Base-by-base conservation (phyloP, 2,888 invertebrate species). In the Lepidochrysops patricia region DNA sequence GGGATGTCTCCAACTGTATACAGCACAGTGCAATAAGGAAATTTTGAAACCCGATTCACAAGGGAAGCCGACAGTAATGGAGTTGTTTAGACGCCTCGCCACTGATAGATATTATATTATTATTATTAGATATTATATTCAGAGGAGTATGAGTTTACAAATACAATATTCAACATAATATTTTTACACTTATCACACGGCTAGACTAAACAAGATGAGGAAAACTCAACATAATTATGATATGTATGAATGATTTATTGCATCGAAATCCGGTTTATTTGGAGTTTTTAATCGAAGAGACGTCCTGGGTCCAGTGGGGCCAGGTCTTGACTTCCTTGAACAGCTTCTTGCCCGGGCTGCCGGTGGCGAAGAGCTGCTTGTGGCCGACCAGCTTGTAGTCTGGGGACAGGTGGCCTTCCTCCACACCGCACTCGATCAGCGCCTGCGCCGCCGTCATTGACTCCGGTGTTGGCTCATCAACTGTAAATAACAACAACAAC, bases 371-470 rank as follows among this genome's bases (percentile, higher is more conserved):
- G 0, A 90, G 78, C 66, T 91, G 90, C 37, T 90, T 79, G 69
- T 94, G 94, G 0, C 91, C 94, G 3, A 93, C 84, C 56, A 94
- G 72, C 49, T 89, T 86, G 70, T 92, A 94, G 66, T 91, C 76
- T 0, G 81, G 67, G 1, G 81, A 72, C n/a, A 94, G 86, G 67
- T 91, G 91, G 0, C 92, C 92, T n/a, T 84, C 76, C 26, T 84
- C 77, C 0, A 94, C 89, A 0, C 94, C 94, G 64, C 91, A 92
- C 4, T 79, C 75, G 32, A 94, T 91, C 1, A 94, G 75, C 0
- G 84, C 76, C 54, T 91, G 86, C 1, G 89, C 88, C 0, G 92
- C 90, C 1, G 88, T 74, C 25, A 94, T 12, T 72, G 92, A 92
- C 57, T 80, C 69, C n/a, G 77, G 65, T 0, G 92, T 90, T 0